Evolutionary conservation across 2,113 vertebrate genomes (phyloP).

Genomic region (Todiramphus saurophagus): DNA sequence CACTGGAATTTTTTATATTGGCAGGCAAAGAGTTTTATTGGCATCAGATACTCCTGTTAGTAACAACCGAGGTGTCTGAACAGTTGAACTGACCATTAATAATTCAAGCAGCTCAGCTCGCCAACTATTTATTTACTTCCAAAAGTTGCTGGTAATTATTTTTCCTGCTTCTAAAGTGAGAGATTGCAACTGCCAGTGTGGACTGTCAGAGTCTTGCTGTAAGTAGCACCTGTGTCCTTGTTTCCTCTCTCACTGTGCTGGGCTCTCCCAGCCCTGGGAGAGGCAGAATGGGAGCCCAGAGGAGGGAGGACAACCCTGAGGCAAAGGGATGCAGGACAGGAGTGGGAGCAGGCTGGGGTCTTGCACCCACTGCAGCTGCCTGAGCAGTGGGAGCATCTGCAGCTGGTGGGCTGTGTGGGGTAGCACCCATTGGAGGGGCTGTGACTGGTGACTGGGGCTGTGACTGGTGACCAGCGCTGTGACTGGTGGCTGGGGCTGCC

Average conservation of each 20-base stretch:
- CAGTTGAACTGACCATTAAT: not conserved
- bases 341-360: not conserved
- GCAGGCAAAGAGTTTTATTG: not conserved
- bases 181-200: not conserved
- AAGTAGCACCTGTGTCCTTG: not conserved
- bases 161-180: not conserved
- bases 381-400: not conserved
- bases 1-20: not conserved
- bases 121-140: not conserved
- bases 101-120: not conserved
- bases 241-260: fast-evolving
- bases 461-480: too few relatives aligned
- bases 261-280: not conserved
- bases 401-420: not conserved
- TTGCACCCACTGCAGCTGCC: not conserved
- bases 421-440: fast-evolving
- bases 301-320: not conserved
- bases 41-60: not conserved
- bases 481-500: not conserved
- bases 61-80: not conserved
- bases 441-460: not conserved
- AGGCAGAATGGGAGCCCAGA: not conserved
- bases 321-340: not conserved
- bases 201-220: not conserved
- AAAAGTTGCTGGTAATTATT: not conserved